Evolutionary conservation across 2,113 vertebrate genomes (phyloP).

Genomic region (Labeo rohita): DNA sequence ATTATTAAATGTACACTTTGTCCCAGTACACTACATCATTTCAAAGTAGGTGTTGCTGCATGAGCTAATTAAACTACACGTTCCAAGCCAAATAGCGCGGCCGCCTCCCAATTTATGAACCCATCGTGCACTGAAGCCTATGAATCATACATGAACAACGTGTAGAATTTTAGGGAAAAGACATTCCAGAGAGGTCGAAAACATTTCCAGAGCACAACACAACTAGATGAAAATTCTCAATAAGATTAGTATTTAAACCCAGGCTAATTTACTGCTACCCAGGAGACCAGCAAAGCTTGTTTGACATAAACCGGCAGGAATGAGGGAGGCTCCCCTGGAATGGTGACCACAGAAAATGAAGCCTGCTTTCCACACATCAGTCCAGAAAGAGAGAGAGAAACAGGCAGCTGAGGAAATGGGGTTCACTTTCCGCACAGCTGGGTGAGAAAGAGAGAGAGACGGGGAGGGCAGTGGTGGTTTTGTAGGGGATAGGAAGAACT

Average conservation of each 20-base stretch:
- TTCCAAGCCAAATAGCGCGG: neutral
- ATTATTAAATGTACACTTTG: neutral
- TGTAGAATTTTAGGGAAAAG: conserved; percentile 1
- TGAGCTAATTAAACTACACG: neutral
- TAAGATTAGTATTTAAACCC: conserved; percentile 17
- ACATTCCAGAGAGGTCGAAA: conserved; percentile 16
- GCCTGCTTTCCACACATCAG: conserved; percentile 36
- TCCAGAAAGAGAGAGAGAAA: conserved; percentile 31
- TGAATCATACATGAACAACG: conserved; percentile 1
- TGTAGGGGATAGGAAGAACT: conserved; percentile 20
- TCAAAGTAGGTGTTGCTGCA: neutral
- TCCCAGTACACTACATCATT: neutral
- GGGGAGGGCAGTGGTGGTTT: conserved; percentile 1
- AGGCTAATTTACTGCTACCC: conserved; percentile 26
- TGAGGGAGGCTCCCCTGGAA: conserved; percentile 50
- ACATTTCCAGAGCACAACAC: conserved; percentile 22
- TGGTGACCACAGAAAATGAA: conserved; percentile 35
- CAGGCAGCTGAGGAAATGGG: conserved; percentile 35
- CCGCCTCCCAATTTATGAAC: conserved; percentile 9
- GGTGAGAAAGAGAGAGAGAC: conserved; percentile 23
- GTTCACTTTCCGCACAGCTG: conserved; percentile 36
- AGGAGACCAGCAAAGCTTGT: conserved; percentile 32
- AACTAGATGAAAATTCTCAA: conserved; percentile 14
- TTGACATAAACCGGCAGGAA: conserved; percentile 48
- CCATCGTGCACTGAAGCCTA: neutral